These are phyloP conservation scores for Caenorhabditis remanei DNA, from an alignment of 1,140 invertebrate species.

Conservation along the genomic window DNA sequence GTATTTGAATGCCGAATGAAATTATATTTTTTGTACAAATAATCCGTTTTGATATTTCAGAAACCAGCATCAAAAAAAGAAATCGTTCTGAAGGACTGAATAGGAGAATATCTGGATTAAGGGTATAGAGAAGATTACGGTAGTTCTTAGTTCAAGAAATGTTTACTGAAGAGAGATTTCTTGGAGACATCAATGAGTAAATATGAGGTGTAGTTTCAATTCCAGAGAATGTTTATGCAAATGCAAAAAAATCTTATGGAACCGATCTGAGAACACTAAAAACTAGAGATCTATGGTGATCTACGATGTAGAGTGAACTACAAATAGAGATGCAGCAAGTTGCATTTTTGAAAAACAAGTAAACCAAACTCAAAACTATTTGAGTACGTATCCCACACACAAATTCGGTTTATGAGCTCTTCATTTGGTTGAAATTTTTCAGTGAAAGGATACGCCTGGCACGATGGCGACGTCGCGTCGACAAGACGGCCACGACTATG, in stretches of 20 bases:
- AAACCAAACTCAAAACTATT: neutral
- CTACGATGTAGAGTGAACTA: neutral
- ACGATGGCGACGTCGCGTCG: neutral
- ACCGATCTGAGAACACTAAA: constrained; percentile 6
- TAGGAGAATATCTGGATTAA: no score
- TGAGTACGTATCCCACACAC: neutral
- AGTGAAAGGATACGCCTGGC: constrained; percentile 44
- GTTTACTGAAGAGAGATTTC: neutral
- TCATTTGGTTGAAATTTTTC: constrained; percentile 5
- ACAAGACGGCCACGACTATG: neutral
- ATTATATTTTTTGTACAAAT: constrained; percentile 1
- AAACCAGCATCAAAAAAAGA: neutral
- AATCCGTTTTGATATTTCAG: neutral
- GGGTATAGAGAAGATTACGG: no score
- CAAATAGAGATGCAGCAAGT: constrained; percentile 21
- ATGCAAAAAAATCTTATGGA: neutral
- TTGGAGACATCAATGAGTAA: neutral
- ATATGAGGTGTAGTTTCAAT: neutral
- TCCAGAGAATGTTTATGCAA: neutral
- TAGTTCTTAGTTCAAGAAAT: no score
- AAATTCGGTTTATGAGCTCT: constrained; percentile 50
- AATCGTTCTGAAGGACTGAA: no score
- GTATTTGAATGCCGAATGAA: neutral
- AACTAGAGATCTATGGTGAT: neutral
- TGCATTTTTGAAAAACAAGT: constrained; percentile 25